A percentile compares a stretch with the other conserved stretches of the same genome.
These are phyloP conservation scores for Boloria selene DNA, from an alignment of 2,888 invertebrate genomes.

Conservation along the genomic window DNA sequence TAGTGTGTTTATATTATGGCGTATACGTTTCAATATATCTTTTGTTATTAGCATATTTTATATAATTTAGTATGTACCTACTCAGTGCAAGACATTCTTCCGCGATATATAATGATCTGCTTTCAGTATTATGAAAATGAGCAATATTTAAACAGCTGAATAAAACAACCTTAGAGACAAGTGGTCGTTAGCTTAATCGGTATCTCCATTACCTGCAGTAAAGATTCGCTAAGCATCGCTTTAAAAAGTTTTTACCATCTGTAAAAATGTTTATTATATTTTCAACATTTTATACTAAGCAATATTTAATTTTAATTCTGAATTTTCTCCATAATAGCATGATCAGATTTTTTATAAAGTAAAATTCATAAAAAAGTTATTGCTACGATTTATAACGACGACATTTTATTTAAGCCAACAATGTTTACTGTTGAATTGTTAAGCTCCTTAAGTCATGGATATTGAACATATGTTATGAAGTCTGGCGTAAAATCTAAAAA, in stretches of 20 bases:
- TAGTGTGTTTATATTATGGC: no score
- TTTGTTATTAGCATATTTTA: slow-evolving; percentile 2
- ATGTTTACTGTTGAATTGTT: no score
- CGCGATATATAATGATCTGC: slow-evolving; percentile 4
- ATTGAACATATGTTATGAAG: no score
- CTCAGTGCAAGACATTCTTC: not conserved
- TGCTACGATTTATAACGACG: no score
- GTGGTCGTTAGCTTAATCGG: slow-evolving; percentile 39
- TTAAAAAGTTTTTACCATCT: slow-evolving; percentile 18
- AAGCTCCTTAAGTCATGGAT: no score
- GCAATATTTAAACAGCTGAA: slow-evolving; percentile 37
- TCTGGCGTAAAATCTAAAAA: no score
- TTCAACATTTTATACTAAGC: not conserved
- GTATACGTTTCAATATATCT: no score
- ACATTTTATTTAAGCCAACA: not conserved
- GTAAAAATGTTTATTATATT: not conserved
- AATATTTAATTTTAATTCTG: not conserved
- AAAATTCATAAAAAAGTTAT: no score
- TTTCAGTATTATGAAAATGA: slow-evolving; percentile 31
- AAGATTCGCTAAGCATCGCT: slow-evolving; percentile 33
- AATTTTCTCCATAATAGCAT: no score
- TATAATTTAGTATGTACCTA: not conserved
- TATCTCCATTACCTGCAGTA: slow-evolving; percentile 37
- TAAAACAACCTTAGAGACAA: slow-evolving; percentile 36
- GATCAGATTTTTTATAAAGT: no score